Evolutionary conservation across 2,113 vertebrate genomes (phyloP), one percentile per base, ranked within the genome.

Genomic region (Oreocharis arfaki): DNA sequence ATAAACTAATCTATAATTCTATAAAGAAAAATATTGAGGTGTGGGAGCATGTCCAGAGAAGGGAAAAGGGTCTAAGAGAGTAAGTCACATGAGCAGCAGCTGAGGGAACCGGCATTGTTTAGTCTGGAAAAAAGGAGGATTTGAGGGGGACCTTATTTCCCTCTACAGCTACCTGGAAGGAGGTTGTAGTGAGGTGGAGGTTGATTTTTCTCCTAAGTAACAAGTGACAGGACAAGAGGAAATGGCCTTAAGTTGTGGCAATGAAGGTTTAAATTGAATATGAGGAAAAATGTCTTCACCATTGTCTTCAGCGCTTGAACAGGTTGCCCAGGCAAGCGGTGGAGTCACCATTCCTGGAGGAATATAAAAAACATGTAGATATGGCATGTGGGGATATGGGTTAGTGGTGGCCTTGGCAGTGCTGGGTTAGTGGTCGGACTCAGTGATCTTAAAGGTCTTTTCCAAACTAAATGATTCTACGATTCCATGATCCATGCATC

Each of bases 21-120:
- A 7, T 19, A 60, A 68, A 10, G 15, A 47, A 59, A 60, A 47
- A 60, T 13, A 7, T 3, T 49, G 60, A 41, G 21, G 22, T 17
- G 16, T 16, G 80, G 30, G n/a, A 60, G 11, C 0, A 0, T 20
- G 22, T 67, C 26, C 41, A 61, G 9, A 60, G 68, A 42, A 47
- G 39, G 22, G 44, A 46, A 52, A 41, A 79, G 18, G 8, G 21
- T 46, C n/a, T 49, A 32, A 32, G 39, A 60, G 32, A 27, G 7
- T 19, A 67, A 50, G 15, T 23, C 28, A 27, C 26, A 35, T 39
- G 15, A 19, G 10, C 11, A 46, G 7, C 1, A 19, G 17, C 13
- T 53, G 24, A 79, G 26, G 39, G 24, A 53, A 24, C 22, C 16
- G 15, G 10, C 5, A 3, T 32, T 41, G 7, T 16, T 67, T 41